Evolutionary conservation across 1,140 invertebrate genomes (phyloP), one percentile per base, ranked within the genome.

Genomic region (Platorchestia sp.): DNA sequence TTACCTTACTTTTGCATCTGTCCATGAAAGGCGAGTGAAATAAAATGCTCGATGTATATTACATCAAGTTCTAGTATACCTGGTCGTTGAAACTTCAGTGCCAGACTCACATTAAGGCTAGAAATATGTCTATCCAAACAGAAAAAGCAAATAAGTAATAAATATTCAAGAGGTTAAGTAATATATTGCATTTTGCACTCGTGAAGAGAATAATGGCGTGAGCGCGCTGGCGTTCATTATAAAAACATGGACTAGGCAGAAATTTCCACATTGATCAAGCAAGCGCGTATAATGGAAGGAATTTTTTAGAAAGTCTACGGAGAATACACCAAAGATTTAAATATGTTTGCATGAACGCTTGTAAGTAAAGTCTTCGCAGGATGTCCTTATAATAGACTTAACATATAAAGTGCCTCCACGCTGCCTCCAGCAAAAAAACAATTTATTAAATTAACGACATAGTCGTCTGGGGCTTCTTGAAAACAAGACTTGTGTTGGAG

Each of bases 251-350:
- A 89, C 87, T 41, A 44, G 87, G 41, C 87, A 22, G 10, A 89
- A 89, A 89, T 89, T 89, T 89, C 22, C 87, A 89, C 87, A 89
- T 44, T 89, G 45, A 93, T 93, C 91, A 93, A 93, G 91, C 45
- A n/a, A 45, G 43, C 40, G 87, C 91, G 91, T n/a, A 93, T 42
- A 47, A 42, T 44, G n/a, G 91, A 6, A 44, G 45, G 47, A 45
- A 42, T 91, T 91, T 42, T 42, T 10, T 22, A 10, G 59, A 75
- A 93, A 93, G 43, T 93, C 91, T 93, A 45, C 91, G 91, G 91
- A 93, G 43, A 47, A 45, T 16, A 40, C 45, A 93, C 43, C 40
- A 36, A 93, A 93, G 91, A 93, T 93, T 93, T 93, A 93, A 93
- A 40, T 93, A 93, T 45, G 45, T 42, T 47, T 93, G 91, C 91